phyloP scores from a whole-genome alignment of 1,140 invertebrate genomes.

The Cheumatopsyche charites region DNA sequence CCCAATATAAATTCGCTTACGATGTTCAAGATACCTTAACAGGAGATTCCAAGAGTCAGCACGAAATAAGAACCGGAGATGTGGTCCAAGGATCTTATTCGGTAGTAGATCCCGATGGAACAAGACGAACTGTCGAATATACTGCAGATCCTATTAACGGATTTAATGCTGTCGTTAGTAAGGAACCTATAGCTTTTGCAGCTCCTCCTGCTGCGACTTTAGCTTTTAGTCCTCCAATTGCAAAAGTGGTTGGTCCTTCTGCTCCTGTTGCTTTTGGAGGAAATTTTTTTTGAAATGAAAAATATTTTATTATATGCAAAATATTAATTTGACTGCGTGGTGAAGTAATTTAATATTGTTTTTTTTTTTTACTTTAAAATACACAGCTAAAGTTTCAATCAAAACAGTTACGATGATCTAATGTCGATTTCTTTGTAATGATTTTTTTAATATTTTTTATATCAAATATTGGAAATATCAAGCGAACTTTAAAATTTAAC shows the following conservation, averaged over 20 bases:
- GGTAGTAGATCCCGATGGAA: conserved; percentile 63
- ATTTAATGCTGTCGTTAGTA: conserved; percentile 58
- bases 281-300: neutral
- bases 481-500: too few species aligned
- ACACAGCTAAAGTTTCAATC: too few species aligned
- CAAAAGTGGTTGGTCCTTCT: neutral
- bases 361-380: too few species aligned
- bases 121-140: conserved; percentile 63
- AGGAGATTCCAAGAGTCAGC: conserved; percentile 65
- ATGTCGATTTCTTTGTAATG: too few species aligned
- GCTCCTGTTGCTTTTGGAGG: neutral
- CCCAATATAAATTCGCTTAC: conserved; percentile 64
- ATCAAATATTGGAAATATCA: too few species aligned
- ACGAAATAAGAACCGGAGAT: conserved; percentile 63
- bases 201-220: neutral
- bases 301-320: too few species aligned
- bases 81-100: conserved; percentile 63
- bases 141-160: conserved; percentile 63
- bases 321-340: too few species aligned
- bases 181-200: conserved; percentile 48
- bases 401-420: too few species aligned
- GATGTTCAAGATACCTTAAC: conserved; percentile 65
- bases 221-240: neutral
- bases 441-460: too few species aligned
- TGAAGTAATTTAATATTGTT: too few species aligned